Evolutionary conservation across 2,888 invertebrate genomes (phyloP).

Genomic region (Chrysodeixis includens): DNA sequence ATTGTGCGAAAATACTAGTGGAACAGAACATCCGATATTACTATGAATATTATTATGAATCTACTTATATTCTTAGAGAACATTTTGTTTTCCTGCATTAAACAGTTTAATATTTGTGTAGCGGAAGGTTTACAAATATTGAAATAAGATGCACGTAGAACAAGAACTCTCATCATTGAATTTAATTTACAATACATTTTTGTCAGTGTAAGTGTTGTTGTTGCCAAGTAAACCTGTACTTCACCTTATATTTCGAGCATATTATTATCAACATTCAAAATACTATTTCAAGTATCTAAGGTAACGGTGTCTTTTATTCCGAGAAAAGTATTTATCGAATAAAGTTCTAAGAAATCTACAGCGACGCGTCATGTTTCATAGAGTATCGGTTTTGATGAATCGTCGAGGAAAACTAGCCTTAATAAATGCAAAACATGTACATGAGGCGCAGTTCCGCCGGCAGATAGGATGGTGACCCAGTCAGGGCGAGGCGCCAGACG

Average conservation of each 20-base stretch:
- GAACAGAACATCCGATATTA: too few relatives aligned
- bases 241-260: neutral
- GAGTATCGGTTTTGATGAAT: slow-evolving; percentile 30
- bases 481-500: slow-evolving; percentile 35
- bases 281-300: neutral
- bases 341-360: slow-evolving; percentile 32
- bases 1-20: neutral
- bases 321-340: neutral
- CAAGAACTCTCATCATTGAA: too few relatives aligned
- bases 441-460: slow-evolving; percentile 19
- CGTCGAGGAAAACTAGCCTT: slow-evolving; percentile 32
- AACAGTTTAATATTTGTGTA: too few relatives aligned
- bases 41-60: too few relatives aligned
- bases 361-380: slow-evolving; percentile 26
- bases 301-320: neutral
- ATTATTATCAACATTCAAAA: neutral
- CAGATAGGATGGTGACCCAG: slow-evolving; percentile 40
- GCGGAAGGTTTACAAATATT: too few relatives aligned
- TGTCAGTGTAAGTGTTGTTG: too few relatives aligned
- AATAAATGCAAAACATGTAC: slow-evolving; percentile 26
- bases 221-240: neutral
- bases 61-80: too few relatives aligned
- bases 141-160: too few relatives aligned
- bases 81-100: too few relatives aligned
- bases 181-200: too few relatives aligned